These are phyloP conservation scores for Papilio xuthus DNA, from an alignment of 1,140 invertebrate species.

Conservation along the genomic window DNA sequence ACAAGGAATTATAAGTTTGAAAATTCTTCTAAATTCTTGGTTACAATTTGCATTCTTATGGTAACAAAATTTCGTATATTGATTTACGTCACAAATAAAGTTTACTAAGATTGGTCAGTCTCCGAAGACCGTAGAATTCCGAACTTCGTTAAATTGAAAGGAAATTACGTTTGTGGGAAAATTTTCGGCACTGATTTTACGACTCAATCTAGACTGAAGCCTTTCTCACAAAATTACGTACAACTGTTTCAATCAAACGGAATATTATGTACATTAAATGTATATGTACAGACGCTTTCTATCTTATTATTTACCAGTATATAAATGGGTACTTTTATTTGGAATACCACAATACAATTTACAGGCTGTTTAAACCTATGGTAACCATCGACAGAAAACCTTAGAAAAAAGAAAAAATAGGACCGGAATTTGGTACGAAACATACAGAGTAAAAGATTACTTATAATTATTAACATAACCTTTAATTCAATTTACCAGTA, in stretches of 20 bases:
- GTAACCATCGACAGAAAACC: too few relatives aligned
- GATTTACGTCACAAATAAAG: neutral
- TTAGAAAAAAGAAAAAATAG: too few relatives aligned
- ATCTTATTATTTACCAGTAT: neutral
- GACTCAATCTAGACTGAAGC: slow-evolving; percentile 9
- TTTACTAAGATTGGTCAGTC: slow-evolving; percentile 12
- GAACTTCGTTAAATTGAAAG: neutral
- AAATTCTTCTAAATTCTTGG: too few relatives aligned
- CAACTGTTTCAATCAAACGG: neutral
- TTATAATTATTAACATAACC: too few relatives aligned
- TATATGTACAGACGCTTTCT: neutral
- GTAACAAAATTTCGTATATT: neutral
- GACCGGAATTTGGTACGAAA: too few relatives aligned
- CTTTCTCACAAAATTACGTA: neutral
- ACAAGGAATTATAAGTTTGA: too few relatives aligned
- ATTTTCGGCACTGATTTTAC: slow-evolving; percentile 13
- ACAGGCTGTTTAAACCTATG: too few relatives aligned
- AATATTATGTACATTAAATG: neutral
- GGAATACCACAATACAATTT: too few relatives aligned
- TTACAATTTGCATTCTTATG: too few relatives aligned
- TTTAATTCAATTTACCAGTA: too few relatives aligned
- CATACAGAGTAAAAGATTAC: too few relatives aligned
- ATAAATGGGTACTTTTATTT: too few relatives aligned
- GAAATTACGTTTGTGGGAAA: slow-evolving; percentile 2
- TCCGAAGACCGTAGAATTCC: neutral